These are phyloP conservation scores for Acrocyrtus sp. DNA, from an alignment of 2,888 invertebrate genomes.

Conservation along the genomic window DNA sequence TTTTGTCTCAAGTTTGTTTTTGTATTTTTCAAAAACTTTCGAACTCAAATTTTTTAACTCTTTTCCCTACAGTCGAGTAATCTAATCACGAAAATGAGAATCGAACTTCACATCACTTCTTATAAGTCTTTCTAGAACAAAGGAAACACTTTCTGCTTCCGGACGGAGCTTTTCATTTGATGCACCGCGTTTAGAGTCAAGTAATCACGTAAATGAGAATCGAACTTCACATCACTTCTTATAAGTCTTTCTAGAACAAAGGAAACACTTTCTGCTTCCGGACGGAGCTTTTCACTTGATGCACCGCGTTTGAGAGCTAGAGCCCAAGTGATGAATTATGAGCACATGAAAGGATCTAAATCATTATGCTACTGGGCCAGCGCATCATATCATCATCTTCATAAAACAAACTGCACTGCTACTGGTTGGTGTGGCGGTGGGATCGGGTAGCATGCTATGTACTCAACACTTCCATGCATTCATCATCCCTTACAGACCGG, in stretches of 20 bases:
- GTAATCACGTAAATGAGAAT: too few relatives aligned
- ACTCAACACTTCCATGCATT: not conserved
- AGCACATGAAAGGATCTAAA: conserved; percentile 29
- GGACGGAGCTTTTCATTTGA: not conserved
- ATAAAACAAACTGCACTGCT: not conserved
- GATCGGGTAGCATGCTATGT: not conserved
- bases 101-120: too few relatives aligned
- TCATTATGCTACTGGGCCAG: not conserved
- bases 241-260: too few relatives aligned
- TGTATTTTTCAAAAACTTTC: too few relatives aligned
- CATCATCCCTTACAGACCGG: not conserved
- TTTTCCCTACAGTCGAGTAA: too few relatives aligned
- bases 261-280: too few relatives aligned
- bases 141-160: too few relatives aligned
- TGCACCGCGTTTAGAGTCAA: conserved; percentile 10
- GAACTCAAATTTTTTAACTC: too few relatives aligned
- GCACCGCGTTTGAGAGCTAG: conserved; percentile 11
- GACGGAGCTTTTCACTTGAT: not conserved
- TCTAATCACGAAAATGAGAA: too few relatives aligned
- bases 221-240: too few relatives aligned
- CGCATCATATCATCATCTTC: not conserved
- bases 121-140: too few relatives aligned
- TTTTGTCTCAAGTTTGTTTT: too few relatives aligned
- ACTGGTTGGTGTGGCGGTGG: conserved; percentile 6
- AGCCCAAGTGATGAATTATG: conserved; percentile 43